These are phyloP conservation scores for Somateria mollissima DNA, from an alignment of 2,797 vertebrate genomes.

Conservation along the genomic window DNA sequence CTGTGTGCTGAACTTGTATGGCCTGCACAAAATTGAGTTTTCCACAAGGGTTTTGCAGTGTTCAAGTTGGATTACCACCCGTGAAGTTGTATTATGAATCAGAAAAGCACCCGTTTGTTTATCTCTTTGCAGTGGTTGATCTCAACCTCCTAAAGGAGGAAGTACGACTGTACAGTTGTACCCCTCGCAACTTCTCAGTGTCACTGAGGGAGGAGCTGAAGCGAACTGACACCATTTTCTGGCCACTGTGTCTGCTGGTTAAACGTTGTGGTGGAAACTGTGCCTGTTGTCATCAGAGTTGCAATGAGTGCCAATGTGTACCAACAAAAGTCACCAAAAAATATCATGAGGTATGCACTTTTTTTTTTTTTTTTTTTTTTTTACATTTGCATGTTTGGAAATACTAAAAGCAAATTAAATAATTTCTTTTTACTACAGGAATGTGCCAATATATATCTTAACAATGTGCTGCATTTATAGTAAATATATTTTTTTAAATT, in stretches of 20 bases:
- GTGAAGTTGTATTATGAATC: not conserved
- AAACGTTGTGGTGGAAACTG: conserved; percentile 98
- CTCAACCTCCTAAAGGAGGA: conserved; percentile 94
- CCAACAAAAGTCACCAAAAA: conserved; percentile 91
- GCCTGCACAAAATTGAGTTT: not conserved
- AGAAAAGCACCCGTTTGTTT: not conserved
- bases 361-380: not conserved
- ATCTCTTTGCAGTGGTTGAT: conserved; percentile 80
- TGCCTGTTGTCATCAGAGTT: conserved; percentile 91
- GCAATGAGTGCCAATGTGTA: conserved; percentile 93
- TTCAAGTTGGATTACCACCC: not conserved
- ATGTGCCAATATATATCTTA: not conserved
- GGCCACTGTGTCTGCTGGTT: conserved; percentile 96
- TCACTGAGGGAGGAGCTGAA: conserved; percentile 94
- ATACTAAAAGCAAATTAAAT: not conserved
- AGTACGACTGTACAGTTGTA: conserved; percentile 93
- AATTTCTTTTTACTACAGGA: not conserved
- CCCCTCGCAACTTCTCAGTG: conserved; percentile 95
- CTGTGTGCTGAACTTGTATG: not conserved
- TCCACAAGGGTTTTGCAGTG: not conserved
- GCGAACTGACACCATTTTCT: conserved; percentile 96
- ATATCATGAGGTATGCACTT: conserved; percentile 89
- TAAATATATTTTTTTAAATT: not conserved
- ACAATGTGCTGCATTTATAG: not conserved
- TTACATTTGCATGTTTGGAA: not conserved